These are phyloP conservation scores for Cosmia pyralina DNA, from an alignment of 2,888 invertebrate species.

Conservation along the genomic window DNA sequence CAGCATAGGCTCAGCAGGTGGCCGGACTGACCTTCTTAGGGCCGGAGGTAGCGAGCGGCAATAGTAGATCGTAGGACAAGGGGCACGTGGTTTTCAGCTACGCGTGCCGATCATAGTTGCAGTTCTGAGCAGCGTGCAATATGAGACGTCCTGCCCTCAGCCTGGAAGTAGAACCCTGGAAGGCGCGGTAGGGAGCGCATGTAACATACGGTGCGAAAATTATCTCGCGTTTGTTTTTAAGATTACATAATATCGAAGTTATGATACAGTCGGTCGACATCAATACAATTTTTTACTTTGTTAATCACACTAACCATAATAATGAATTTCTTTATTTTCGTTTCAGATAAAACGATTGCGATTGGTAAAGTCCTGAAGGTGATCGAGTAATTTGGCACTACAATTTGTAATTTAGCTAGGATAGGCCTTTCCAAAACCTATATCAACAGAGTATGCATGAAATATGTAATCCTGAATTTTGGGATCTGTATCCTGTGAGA, in stretches of 20 bases:
- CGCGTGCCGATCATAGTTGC: no score
- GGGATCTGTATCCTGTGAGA: conserved; percentile 83
- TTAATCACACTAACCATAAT: not conserved
- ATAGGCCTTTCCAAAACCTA: conserved; percentile 88
- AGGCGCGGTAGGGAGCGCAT: no score
- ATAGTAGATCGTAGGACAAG: no score
- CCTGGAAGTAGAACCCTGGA: no score
- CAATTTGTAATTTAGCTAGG: conserved; percentile 88
- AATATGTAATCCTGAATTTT: conserved; percentile 84
- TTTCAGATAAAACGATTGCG: conserved; percentile 94
- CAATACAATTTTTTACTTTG: not conserved
- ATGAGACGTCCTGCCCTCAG: no score
- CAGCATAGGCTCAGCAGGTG: no score
- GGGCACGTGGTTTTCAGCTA: no score
- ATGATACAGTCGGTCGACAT: not conserved
- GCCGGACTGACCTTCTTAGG: no score
- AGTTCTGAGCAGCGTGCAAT: no score
- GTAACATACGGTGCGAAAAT: no score
- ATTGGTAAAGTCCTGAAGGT: conserved; percentile 99
- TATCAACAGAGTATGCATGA: conserved; percentile 86
- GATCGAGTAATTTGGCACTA: conserved; percentile 94
- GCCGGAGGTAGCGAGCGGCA: no score
- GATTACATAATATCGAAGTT: not conserved
- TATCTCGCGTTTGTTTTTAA: not conserved
- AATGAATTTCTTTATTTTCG: conserved; percentile 15